phyloP scores from a whole-genome alignment of 2,113 vertebrate genomes.

The Lophochroa leadbeateri region DNA sequence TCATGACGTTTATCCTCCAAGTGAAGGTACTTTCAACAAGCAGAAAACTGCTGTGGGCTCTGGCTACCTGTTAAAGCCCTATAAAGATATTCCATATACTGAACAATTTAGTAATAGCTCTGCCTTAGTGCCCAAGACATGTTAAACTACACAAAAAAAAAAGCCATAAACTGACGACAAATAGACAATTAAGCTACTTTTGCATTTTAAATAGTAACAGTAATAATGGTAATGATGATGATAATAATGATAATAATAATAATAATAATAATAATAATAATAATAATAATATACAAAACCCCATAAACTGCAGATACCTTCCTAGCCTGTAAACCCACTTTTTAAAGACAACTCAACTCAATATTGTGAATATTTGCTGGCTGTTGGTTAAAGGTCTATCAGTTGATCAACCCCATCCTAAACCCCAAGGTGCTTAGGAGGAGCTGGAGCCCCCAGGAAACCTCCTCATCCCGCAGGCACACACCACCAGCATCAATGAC shows the following conservation, averaged over 20 bases:
- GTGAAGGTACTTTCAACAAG: background rate
- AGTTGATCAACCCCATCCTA: background rate
- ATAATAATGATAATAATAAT: too few species aligned
- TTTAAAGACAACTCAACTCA: background rate
- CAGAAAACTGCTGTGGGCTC: background rate
- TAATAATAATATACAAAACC: background rate
- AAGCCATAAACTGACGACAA: background rate
- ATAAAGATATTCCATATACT: background rate
- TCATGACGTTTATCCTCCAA: background rate
- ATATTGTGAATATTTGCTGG: background rate
- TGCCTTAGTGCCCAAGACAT: background rate
- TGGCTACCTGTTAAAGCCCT: background rate
- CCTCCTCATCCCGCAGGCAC: rapidly evolving
- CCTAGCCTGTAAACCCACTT: background rate
- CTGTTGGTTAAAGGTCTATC: background rate
- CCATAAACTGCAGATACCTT: background rate
- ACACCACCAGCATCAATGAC: background rate
- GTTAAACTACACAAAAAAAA: background rate
- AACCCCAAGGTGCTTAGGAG: background rate
- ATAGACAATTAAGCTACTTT: background rate
- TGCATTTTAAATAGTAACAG: background rate
- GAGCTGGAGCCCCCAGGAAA: background rate
- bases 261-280: background rate
- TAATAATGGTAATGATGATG: background rate
- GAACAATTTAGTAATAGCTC: background rate